Conservation (phyloP, 2,113 vertebrate genomes). For the Coturnix japonica region DNA sequence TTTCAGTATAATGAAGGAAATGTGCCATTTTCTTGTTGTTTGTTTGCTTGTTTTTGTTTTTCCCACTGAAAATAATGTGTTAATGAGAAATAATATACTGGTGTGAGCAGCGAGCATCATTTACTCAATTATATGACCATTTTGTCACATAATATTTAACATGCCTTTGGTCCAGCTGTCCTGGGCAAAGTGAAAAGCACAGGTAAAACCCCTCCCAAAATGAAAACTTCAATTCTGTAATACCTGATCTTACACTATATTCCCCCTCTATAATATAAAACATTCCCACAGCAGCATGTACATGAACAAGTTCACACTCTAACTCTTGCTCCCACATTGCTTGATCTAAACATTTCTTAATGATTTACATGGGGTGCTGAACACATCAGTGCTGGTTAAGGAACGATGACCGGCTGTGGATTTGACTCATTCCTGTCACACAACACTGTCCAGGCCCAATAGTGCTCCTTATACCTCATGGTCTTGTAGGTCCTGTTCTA, state of each 20-base stretch:
- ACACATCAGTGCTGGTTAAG: not conserved
- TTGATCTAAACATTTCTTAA: not conserved
- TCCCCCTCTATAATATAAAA: not conserved
- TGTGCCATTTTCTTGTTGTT: not conserved
- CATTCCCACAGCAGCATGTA: not conserved
- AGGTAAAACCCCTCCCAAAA: not conserved
- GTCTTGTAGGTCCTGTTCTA: constrained; percentile 71
- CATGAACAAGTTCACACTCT: not conserved
- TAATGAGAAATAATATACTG: not conserved
- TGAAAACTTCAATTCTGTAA: not conserved
- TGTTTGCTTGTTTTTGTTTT: not conserved
- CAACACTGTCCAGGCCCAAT: not conserved
- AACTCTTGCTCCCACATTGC: not conserved
- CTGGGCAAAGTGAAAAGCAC: not conserved
- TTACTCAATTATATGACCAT: not conserved
- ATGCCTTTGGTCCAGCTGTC: not conserved
- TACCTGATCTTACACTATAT: not conserved
- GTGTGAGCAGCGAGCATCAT: not conserved
- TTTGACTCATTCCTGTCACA: not conserved
- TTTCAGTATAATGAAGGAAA: not conserved
- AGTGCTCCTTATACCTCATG: constrained; percentile 71
- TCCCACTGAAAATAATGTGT: not conserved
- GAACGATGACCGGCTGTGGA: not conserved
- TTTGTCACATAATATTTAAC: not conserved
- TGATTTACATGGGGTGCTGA: not conserved